Base-by-base conservation (phyloP, 2,113 vertebrate genomes). In the Microtus ochrogaster region DNA sequence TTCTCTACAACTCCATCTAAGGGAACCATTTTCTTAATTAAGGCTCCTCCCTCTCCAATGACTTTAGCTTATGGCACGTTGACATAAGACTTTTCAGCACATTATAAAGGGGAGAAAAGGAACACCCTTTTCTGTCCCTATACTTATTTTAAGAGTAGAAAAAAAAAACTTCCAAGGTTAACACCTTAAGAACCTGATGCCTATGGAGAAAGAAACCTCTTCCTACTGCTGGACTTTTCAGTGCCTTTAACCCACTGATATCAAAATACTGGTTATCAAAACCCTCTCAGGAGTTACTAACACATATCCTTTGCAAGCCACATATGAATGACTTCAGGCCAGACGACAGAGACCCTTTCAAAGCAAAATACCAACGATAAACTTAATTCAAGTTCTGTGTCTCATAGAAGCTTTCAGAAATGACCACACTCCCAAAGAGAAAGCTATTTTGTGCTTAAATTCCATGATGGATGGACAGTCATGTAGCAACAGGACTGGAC, bases 201-300 rank as follows among this genome's bases (percentile, higher is more conserved):
- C 9, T 87, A 76, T 41, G 28, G 28, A 96, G 36, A 52, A 91
- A 96, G 87, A 89, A 5, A 3, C 78, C 76, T 77, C 83, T 89
- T 66, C 68, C 61, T 58, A 49, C 26, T n/a, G 7, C 14, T n/a
- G 30, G 26, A 91, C 9, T 91, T 86, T 65, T 94, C 30, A 16
- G 65, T 3, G 65, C 58, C 90, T 86, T 94, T 61, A 47, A 14
- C 7, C 66, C 30, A 65, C 61, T 66, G 55, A 55, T 55, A 55
- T 55, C 16, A 55, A 55, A 55, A 55, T 58, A 7, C 39, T 52
- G 2, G 5, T 1, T 41, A 72, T 44, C 47, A 63, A 91, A 81
- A 89, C 58, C 19, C 55, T 70, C 73, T 73, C 36, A 73, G 41
- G 76, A 74, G 47, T 22, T 72, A 47, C 61, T 76, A 61, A 49